Base-by-base conservation (phyloP, 2,797 vertebrate species). In the Mionectes olivaceus region DNA sequence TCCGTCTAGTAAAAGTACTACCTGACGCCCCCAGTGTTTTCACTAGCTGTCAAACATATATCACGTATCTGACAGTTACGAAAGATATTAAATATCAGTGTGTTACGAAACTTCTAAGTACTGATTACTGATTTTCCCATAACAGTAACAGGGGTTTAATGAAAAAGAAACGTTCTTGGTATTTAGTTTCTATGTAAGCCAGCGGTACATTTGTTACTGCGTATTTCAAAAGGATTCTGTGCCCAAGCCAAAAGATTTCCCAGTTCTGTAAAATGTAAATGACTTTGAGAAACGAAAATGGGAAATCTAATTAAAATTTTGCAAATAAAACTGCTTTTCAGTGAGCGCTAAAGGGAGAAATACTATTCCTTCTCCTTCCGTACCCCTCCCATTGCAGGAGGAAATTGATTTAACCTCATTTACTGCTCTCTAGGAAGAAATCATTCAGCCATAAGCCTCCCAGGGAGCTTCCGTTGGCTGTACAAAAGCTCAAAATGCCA, bases 401-500 rank as follows among this genome's bases (percentile, higher is more conserved):
- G 76, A 95, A 96, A 97, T 90, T 79, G 94, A 96, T 96, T 97
- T 94, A 96, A 95, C 94, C 83, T 97, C 95, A 97, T 96, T 97
- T 97, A 91, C 87, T 68, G 50, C 96, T 97, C 94, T 97, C 97
- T 95, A 96, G 96, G 97, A 97, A 97, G 94, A 95, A 95, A 87
- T 95, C 67, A 83, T 94, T 97, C 94, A 95, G 92, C 93, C 75
- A 73, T 39, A 60, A 96, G 95, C 87, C 95, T 97, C 96, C 97
- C 90, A 81, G 96, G 93, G 96, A 52, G 89, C 89, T 97, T 97
- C 94, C 23, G 1, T 69, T 91, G 53, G 30, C 86, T 89, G 92
- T 84, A 98, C 93, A 98, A 96, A 96, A 97, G 94, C 95, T 96
- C 93, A 67, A 98, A 98, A 98, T 98, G 97, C 97, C 98, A 98